Evolutionary conservation across 2,888 invertebrate genomes (phyloP).

Genomic region (Apamea monoglypha): DNA sequence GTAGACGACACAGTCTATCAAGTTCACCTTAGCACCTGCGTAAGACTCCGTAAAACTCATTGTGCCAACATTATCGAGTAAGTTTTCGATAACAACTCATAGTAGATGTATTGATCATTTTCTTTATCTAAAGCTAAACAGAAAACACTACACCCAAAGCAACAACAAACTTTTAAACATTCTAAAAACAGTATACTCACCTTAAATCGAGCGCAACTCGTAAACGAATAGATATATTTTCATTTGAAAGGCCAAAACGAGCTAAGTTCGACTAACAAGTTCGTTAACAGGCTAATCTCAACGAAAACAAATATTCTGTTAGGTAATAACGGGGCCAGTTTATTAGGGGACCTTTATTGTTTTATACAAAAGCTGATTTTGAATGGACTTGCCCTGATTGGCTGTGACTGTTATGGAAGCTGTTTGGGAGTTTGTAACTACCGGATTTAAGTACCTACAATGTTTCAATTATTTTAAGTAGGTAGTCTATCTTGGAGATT

Average conservation of each 20-base stretch:
- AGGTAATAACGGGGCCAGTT: constrained; percentile 46
- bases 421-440: constrained; percentile 10
- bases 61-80: too few species aligned
- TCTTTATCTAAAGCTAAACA: not conserved
- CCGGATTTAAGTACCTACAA: not conserved
- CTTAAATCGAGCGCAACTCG: constrained; percentile 41
- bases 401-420: not conserved
- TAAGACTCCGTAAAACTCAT: too few species aligned
- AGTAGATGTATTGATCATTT: not conserved
- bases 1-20: too few species aligned
- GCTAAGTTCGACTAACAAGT: constrained; percentile 70
- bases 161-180: constrained; percentile 15
- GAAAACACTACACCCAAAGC: not conserved
- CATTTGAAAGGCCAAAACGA: constrained; percentile 76
- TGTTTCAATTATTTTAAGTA: constrained; percentile 5
- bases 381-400: constrained; percentile 49
- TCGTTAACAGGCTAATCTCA: constrained; percentile 77
- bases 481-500: not conserved
- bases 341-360: constrained; percentile 61
- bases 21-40: too few species aligned
- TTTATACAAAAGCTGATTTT: constrained; percentile 54
- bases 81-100: too few species aligned
- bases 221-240: constrained; percentile 73
- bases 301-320: constrained; percentile 73
- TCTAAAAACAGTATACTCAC: constrained; percentile 29